A percentile compares a stretch with the other conserved stretches of the same genome.
Conservation (phyloP, 2,113 vertebrate species). For the Epinephelus lanceolatus region DNA sequence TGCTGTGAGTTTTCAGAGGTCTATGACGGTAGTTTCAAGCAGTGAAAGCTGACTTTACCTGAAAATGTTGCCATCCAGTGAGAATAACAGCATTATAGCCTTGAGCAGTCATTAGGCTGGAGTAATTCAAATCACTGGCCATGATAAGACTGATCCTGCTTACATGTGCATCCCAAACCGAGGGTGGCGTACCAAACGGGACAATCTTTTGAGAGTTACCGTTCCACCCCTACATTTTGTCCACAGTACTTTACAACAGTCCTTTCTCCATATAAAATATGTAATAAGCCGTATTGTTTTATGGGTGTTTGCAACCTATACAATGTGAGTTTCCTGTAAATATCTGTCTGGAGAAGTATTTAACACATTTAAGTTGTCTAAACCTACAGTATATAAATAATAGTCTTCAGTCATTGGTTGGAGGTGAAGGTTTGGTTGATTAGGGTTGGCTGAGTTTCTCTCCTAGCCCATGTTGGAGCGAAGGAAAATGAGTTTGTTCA, state of each 20-base stretch:
- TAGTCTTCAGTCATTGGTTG: slow-evolving; percentile 75
- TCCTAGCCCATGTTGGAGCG: slow-evolving; percentile 97
- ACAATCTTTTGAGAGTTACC: slow-evolving; percentile 61
- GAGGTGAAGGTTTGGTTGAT: slow-evolving; percentile 75
- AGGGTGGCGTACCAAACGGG: slow-evolving; percentile 59
- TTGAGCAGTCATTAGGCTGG: slow-evolving; percentile 61
- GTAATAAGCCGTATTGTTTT: slow-evolving; percentile 48
- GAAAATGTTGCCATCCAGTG: slow-evolving; percentile 72
- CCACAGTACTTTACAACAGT: slow-evolving; percentile 63
- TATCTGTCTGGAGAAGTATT: slow-evolving; percentile 67
- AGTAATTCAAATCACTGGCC: slow-evolving; percentile 61
- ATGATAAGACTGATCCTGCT: slow-evolving; percentile 54
- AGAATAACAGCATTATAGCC: slow-evolving; percentile 78
- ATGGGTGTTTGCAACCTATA: slow-evolving; percentile 63
- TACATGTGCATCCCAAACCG: slow-evolving; percentile 59
- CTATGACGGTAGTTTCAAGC: slow-evolving; percentile 54
- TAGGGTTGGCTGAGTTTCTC: slow-evolving; percentile 34
- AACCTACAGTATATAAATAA: slow-evolving; percentile 81
- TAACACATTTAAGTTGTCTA: slow-evolving; percentile 73
- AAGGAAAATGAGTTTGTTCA: slow-evolving; percentile 99
- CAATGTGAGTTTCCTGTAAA: slow-evolving; percentile 68
- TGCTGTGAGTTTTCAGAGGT: slow-evolving; percentile 55
- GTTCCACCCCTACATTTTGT: slow-evolving; percentile 66
- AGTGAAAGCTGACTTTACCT: slow-evolving; percentile 69
- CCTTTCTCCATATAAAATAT: slow-evolving; percentile 65